Percentiles rank a stretch among this genome's conserved stretches.
phyloP scores from a whole-genome alignment of 2,113 vertebrate species.

The Brachypteracias leptosomus region DNA sequence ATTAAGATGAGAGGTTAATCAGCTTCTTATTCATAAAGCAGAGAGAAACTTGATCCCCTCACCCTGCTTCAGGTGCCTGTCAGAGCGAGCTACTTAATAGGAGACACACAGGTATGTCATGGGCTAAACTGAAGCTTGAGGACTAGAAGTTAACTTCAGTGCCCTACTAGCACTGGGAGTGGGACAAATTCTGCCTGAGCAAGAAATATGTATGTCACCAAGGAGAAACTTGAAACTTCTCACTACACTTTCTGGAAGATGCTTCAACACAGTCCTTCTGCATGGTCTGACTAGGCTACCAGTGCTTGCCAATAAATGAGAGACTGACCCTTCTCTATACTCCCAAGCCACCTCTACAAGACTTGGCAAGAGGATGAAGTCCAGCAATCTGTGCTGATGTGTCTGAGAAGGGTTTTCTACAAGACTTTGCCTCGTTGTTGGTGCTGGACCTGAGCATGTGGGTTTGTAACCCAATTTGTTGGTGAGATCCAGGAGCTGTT shows the following conservation, averaged over 20 bases:
- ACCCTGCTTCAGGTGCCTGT: not conserved
- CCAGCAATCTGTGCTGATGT: not conserved
- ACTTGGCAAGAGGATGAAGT: not conserved
- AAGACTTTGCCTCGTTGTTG: not conserved
- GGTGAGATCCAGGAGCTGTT: not conserved
- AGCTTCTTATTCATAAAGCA: not conserved
- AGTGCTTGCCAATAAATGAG: not conserved
- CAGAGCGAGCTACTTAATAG: not conserved
- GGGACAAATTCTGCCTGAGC: not conserved
- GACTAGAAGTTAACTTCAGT: not conserved
- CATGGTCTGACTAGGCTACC: not conserved
- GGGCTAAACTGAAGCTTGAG: not conserved
- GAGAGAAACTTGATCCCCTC: not conserved
- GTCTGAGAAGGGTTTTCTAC: not conserved
- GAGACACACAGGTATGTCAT: not conserved
- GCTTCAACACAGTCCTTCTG: not conserved
- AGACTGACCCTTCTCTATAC: not conserved
- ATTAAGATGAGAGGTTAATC: conserved; percentile 16
- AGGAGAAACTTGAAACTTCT: not conserved
- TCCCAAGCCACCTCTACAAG: not conserved
- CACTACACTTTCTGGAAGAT: not conserved
- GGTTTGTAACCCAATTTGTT: not conserved
- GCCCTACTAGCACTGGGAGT: not conserved
- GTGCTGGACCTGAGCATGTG: not conserved
- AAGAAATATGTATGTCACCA: not conserved